These are phyloP conservation scores for Listrodromus nycthemerus DNA, from an alignment of 2,888 invertebrate species.

Conservation along the genomic window DNA sequence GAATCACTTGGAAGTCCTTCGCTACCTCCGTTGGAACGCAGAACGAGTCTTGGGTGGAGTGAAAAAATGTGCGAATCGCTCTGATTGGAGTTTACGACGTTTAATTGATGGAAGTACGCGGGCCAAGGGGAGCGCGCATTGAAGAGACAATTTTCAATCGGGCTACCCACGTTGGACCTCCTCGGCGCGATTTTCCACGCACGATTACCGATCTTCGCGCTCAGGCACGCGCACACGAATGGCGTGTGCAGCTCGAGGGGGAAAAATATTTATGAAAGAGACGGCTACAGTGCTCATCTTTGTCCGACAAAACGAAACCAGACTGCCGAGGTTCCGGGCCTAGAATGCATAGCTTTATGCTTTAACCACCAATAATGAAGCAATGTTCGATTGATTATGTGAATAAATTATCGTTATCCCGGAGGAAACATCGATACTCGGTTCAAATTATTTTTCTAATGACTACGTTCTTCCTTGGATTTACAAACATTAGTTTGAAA, in stretches of 20 bases:
- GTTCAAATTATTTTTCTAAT: neutral
- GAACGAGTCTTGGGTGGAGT: neutral
- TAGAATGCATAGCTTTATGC: constrained; percentile 31
- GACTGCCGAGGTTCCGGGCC: constrained; percentile 37
- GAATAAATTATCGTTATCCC: neutral
- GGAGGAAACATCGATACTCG: neutral
- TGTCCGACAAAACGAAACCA: constrained; percentile 54
- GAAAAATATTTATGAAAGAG: constrained; percentile 34
- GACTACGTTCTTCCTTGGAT: neutral
- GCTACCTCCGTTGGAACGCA: neutral
- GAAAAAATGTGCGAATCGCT: neutral
- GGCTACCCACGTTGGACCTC: constrained; percentile 64
- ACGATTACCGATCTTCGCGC: constrained; percentile 69
- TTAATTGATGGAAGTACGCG: constrained; percentile 7
- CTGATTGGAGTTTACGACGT: constrained; percentile 8
- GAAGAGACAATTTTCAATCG: constrained; percentile 43
- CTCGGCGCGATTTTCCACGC: constrained; percentile 68
- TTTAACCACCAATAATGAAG: constrained; percentile 17
- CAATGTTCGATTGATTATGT: constrained; percentile 30
- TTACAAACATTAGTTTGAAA: neutral
- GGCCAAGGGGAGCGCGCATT: constrained; percentile 13
- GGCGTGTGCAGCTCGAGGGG: neutral
- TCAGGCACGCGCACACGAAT: constrained; percentile 65
- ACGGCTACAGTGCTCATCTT: constrained; percentile 53
- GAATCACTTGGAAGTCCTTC: neutral